Evolutionary conservation across 2,797 vertebrate species (phyloP), one percentile per base, ranked within the genome.

Genomic region (Sebastes kiyomatsui): DNA sequence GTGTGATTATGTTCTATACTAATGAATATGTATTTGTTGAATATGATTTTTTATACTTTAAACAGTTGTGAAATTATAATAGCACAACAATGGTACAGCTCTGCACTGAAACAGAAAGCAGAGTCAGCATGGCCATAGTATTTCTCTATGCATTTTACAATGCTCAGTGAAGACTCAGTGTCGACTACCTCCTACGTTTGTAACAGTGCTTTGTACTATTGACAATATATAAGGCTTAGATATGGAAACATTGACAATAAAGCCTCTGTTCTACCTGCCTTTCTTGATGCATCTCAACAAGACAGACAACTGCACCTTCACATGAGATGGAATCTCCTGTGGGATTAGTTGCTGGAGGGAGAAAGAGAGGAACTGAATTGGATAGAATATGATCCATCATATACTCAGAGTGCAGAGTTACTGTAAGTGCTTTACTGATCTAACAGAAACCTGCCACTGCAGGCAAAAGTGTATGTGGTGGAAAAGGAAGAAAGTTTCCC

Each of bases 171-270:
- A 84, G 88, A 88, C 87, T 91, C 83, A 16, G 82, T 83, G 77
- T 91, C 46, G 33, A 92, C 94, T 95, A 95, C 94, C 94, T 95
- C 94, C 89, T 72, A 81, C 80, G 86, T 94, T 92, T 93, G 89
- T 86, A 89, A 89, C 69, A 78, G 87, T 91, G 85, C 94, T 94
- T 92, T 93, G 88, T 91, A 92, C 83, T 89, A 84, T 80, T 70
- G 72, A 87, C 65, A 67, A 64, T 38, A 88, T 89, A 60, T 52
- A 81, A 32, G 22, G 85, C 85, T 90, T 90, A 83, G 87, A 80
- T 83, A 80, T 79, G 2, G 27, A 81, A 83, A 86, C 54, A 68
- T 16, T 87, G 82, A 90, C 83, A 93, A 92, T 94, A 94, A 94
- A 94, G 88, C 82, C 75, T 90, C 77, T 73, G 84, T 78, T 93